Evolutionary conservation across 2,797 vertebrate genomes (phyloP).

Genomic region (Oophaga sylvatica): DNA sequence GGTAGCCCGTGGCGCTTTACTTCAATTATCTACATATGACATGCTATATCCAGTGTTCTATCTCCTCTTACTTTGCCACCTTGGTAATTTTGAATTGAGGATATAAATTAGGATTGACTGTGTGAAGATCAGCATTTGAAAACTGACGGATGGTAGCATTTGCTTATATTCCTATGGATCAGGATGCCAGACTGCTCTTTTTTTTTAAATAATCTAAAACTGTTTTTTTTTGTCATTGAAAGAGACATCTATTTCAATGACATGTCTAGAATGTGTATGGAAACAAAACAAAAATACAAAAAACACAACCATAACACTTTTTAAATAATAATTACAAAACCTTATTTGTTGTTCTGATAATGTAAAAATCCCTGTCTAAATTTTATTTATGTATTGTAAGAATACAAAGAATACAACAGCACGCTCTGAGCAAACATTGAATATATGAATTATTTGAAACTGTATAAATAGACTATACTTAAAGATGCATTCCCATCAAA

Average conservation of each 20-base stretch:
- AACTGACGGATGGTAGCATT: conserved; percentile 20
- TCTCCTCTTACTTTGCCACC: conserved; percentile 38
- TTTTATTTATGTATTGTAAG: too few relatives aligned
- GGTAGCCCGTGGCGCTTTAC: conserved; percentile 37
- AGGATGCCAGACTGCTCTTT: not conserved
- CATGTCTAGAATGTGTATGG: not conserved
- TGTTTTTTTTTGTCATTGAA: not conserved
- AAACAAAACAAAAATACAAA: too few relatives aligned
- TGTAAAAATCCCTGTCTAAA: too few relatives aligned
- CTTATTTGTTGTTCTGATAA: too few relatives aligned
- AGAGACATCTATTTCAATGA: not conserved
- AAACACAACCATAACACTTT: too few relatives aligned
- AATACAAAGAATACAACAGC: too few relatives aligned
- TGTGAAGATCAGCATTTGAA: conserved; percentile 19
- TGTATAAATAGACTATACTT: too few relatives aligned
- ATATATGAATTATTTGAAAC: too few relatives aligned
- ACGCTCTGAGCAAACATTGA: too few relatives aligned
- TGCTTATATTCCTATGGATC: conserved; percentile 3
- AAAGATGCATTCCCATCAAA: too few relatives aligned
- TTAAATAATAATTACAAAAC: too few relatives aligned
- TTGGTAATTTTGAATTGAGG: conserved; percentile 24
- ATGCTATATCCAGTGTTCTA: conserved; percentile 50
- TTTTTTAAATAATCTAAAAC: not conserved
- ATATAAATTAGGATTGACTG: conserved; percentile 32
- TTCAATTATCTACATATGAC: conserved; percentile 46